Evolutionary conservation across 2,797 vertebrate species (phyloP), one percentile per base, ranked within the genome.

Genomic region (Chromobotia macracanthus): DNA sequence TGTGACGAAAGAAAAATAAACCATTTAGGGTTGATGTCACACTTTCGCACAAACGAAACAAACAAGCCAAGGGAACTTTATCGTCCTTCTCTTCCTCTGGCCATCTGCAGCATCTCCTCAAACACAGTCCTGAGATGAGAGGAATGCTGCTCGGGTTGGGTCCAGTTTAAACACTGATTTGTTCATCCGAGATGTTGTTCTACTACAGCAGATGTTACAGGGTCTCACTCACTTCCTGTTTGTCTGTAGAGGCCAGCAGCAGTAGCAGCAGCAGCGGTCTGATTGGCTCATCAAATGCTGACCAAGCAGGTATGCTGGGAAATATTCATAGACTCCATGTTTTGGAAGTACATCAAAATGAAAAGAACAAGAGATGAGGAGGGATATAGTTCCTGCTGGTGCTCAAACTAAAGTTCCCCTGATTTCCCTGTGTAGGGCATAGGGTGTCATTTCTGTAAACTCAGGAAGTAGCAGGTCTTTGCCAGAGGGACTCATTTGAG

Each of bases 371-470:
- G 31, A n/a, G 63, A 5, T 70, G 75, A 63, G 63, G 18, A 84
- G 82, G 31, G 76, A 87, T 86, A 82, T 86, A 83, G 89, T 91
- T 94, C 92, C 94, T 94, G 94, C 93, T 94, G 93, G 93, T 95
- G 92, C 91, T 93, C 79, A 86, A 86, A 86, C 82, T 77, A 75
- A 87, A 86, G 90, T 87, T 82, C 82, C 84, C 87, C 81, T 70
- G 81, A 63, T 83, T 75, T 83, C 75, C 69, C 70, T 61, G 72
- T 56, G 53, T 66, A 61, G 1, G 38, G 79, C 78, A 51, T 51
- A 64, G 79, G 61, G 81, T 79, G 78, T 82, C 1, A 7, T 38
- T 72, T 60, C 81, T 89, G 89, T 87, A 87, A 92, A 91, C 87
- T 89, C 82, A 88, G 72, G 83, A 86, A 77, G 70, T 88, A 90